Base-by-base conservation (phyloP, 2,797 vertebrate genomes). In the Darevskia mixta region DNA sequence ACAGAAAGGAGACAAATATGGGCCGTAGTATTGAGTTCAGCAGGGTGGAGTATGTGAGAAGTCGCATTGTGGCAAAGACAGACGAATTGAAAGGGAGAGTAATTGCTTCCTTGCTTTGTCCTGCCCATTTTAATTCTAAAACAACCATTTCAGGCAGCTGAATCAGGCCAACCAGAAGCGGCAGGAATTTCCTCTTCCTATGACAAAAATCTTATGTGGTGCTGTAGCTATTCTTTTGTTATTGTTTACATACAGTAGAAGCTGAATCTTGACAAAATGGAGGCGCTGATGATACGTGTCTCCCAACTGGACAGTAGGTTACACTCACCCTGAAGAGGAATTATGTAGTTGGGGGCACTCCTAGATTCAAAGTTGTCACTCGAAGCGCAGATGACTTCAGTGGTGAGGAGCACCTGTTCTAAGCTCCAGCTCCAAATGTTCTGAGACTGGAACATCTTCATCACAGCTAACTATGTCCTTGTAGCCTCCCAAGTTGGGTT, bases 21-120 rank as follows among this genome's bases (percentile, higher is more conserved):
- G 58, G 72, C 58, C 27, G 38, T 35, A 71, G n/a, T 81, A 82
- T 78, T 86, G 64, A 71, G 43, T 86, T 64, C 75, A 83, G 49
- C 20, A 43, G 38, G 72, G 35, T 72, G 41, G 80, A 64, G n/a
- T 41, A 72, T 58, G 11, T 45, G 55, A 58, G 66, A 86, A 55
- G n/a, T 15, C 3, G 18, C 69, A 86, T 32, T 83, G 66, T 87
- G 82, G 41, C n/a, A 79, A 83, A 86, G n/a, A 67, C 45, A 90
- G 75, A 67, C 49, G 35, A 90, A 87, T 8, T 23, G 55, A 72
- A 78, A 83, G 71, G 38, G 73, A 82, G 66, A 27, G 35, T 77
- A 67, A 83, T 69, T 67, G 45, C 61, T 78, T 83, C 81, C 81
- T 88, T 29, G 81, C 35, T 88, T 72, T 83, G 64, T 83, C 64